Evolutionary conservation across 2,113 vertebrate species (phyloP), one percentile per base, ranked within the genome.

Genomic region (Vidua macroura): DNA sequence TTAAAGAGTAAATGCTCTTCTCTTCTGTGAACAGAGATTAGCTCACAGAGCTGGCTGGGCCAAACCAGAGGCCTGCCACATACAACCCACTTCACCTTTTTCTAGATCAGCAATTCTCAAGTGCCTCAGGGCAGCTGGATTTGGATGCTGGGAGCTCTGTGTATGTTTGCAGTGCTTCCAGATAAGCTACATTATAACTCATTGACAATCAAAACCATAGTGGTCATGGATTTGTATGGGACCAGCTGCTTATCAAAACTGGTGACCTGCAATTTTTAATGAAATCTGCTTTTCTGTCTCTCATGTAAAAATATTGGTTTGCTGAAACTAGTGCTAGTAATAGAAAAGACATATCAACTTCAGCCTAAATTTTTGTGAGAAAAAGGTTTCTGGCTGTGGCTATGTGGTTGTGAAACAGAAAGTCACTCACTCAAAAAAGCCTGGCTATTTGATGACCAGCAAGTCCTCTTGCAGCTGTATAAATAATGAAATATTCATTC

Each of bases 401-500:
- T 81, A 20, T 19, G 44, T 62, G 7, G 5, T 7, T 74, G 30
- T 5, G 8, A 82, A 93, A 17, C 64, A 84, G 17, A 89, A 95
- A 91, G 52, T 52, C 64, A 60, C 44, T 86, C 64, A 86, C 52
- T 62, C 82, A 16, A 62, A 53, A 92, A 93, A 72, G 41, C 41
- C 46, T 62, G 63, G 28, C 41, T 90, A 51, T 70, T 83, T 91
- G 91, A 49, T 93, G 86, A 66, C 77, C 58, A 69, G 14, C 1
- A 21, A 89, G n/a, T 92, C 49, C 30, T 87, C 66, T 60, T 76
- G 35, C 74, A 92, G 64, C 49, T 93, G 77, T 67, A 60, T 82
- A 91, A 89, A 95, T 86, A 92, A 93, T 66, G n/a, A 88, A 92
- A 84, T 68, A 88, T 24, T 91, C 28, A 79, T 81, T 92, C 0